Conservation (phyloP, 2,888 invertebrate species). For the Philonicus albiceps region DNA sequence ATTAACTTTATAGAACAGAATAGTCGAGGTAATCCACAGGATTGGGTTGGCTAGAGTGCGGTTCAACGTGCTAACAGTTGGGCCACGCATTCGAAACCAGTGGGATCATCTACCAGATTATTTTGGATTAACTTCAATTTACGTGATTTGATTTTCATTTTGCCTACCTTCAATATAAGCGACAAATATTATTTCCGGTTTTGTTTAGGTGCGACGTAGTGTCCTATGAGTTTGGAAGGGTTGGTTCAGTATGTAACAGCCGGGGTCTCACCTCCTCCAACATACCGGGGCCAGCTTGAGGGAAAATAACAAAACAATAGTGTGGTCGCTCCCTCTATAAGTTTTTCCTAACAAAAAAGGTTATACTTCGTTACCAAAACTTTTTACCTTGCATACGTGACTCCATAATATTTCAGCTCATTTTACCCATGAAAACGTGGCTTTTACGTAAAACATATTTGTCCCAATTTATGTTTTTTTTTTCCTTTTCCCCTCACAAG, state of each 20-base stretch:
- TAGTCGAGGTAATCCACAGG: not conserved
- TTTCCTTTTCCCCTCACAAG: not conserved
- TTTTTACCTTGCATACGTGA: not conserved
- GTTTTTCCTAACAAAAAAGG: not conserved
- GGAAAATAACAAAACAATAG: not conserved
- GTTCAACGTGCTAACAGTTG: conserved; percentile 3
- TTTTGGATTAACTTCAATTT: conserved; percentile 2
- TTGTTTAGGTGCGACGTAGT: not conserved
- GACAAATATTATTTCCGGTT: conserved; percentile 29
- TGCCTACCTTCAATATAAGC: not conserved
- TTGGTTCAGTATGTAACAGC: not conserved
- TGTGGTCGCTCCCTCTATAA: not conserved
- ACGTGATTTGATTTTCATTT: conserved; percentile 16
- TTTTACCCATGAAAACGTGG: not conserved
- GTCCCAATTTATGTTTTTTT: not conserved
- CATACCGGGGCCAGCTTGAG: not conserved
- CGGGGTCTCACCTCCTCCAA: not conserved
- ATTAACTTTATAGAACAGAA: not conserved
- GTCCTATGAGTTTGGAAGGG: not conserved
- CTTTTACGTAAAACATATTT: not conserved
- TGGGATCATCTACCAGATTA: not conserved
- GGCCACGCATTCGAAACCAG: not conserved
- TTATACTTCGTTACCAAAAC: not conserved
- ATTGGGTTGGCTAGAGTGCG: not conserved
- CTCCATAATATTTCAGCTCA: not conserved